These are phyloP conservation scores for Platycheirus albimanus DNA, from an alignment of 2,888 invertebrate genomes.

Conservation along the genomic window DNA sequence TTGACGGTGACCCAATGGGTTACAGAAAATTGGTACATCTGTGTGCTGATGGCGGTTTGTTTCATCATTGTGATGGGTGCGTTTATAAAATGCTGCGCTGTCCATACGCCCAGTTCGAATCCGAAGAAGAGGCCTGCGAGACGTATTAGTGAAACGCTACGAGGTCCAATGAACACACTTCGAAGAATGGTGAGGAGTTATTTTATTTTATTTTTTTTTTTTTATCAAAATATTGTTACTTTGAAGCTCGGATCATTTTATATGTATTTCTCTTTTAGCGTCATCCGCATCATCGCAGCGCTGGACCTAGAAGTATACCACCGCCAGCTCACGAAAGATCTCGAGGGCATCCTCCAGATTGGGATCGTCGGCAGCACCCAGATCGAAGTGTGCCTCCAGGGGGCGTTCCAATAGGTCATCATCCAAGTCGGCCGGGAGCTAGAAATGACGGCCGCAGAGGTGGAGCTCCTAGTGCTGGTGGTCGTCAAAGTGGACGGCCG, in stretches of 20 bases:
- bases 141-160: conserved; percentile 94
- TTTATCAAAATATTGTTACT: no score
- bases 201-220: no score
- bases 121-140: conserved; percentile 98
- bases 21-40: conserved; percentile 97
- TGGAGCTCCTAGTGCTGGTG: conserved; percentile 76
- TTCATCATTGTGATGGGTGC: conserved; percentile 98
- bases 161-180: conserved; percentile 95
- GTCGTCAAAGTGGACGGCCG: conserved; percentile 79
- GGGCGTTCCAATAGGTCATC: conserved; percentile 49
- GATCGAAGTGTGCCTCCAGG: conserved; percentile 58
- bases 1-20: conserved; percentile 96
- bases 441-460: conserved; percentile 77
- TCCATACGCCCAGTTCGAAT: conserved; percentile 99
- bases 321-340: conserved; percentile 83
- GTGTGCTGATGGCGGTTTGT: conserved; percentile 94
- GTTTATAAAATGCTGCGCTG: conserved; percentile 99
- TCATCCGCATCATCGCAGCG: conserved; percentile 82
- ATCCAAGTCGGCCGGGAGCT: conserved; percentile 79
- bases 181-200: conserved; percentile 92
- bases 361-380: conserved; percentile 80
- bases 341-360: conserved; percentile 79
- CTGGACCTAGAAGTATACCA: conserved; percentile 83
- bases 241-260: no score
- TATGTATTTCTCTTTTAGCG: conserved; percentile 79